Evolutionary conservation across 2,797 vertebrate species (phyloP).

Genomic region (Falco novaeseelandiae): DNA sequence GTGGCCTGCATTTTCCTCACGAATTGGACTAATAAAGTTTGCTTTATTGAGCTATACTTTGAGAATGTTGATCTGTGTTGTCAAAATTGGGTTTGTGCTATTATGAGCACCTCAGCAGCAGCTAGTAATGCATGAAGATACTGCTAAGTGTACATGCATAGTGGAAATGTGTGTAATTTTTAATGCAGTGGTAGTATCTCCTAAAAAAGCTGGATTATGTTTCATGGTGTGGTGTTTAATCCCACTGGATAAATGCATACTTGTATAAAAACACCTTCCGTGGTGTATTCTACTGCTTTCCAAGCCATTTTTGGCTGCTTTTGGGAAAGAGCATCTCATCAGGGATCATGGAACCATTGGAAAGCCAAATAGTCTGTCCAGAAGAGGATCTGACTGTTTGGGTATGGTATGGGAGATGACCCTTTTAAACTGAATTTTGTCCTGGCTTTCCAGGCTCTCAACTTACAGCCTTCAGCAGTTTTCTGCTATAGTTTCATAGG

Average conservation of each 20-base stretch:
- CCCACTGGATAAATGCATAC: background rate
- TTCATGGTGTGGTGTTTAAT: background rate
- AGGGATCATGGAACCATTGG: background rate
- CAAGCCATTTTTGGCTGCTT: background rate
- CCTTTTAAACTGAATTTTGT: background rate
- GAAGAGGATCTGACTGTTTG: background rate
- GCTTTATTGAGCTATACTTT: background rate
- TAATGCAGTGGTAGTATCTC: background rate
- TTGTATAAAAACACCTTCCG: background rate
- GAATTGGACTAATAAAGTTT: background rate
- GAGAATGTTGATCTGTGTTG: background rate
- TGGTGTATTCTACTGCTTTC: background rate
- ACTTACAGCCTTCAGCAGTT: background rate
- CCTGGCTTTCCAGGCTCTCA: background rate
- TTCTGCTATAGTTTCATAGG: background rate
- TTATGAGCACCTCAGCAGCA: background rate
- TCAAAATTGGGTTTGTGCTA: background rate
- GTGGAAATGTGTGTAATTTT: background rate
- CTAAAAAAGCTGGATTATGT: background rate
- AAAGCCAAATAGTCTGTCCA: background rate
- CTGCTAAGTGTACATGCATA: background rate
- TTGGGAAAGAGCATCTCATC: background rate
- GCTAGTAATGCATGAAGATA: background rate
- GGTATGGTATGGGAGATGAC: background rate
- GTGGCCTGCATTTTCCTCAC: background rate